A percentile compares a stretch with the other conserved stretches of the same genome.
Evolutionary conservation across 1,140 invertebrate species (phyloP).

Genomic region (Drosophila athabasca): DNA sequence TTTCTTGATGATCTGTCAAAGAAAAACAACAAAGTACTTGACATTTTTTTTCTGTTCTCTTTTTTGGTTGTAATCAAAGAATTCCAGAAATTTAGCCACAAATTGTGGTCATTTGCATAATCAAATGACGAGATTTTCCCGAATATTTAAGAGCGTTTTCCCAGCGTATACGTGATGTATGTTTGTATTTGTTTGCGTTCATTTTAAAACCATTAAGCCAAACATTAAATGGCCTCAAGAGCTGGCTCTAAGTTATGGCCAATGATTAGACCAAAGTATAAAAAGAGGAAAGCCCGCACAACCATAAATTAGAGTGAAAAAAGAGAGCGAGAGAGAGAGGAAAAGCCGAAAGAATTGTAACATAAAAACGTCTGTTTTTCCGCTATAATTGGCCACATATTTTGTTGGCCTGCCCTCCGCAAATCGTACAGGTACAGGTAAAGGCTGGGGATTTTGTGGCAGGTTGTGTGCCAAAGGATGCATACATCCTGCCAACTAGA

Average conservation of each 20-base stretch:
- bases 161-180: conserved; percentile 31
- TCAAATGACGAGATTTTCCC: conserved; percentile 23
- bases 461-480: conserved; percentile 6
- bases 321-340: conserved; percentile 21
- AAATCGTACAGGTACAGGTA: conserved; percentile 49
- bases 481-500: conserved; percentile 44
- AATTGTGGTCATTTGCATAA: conserved; percentile 45
- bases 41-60: conserved; percentile 16
- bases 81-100: conserved; percentile 27
- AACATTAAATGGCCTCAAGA: neutral
- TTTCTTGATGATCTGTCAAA: conserved; percentile 39
- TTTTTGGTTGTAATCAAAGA: too few relatives aligned
- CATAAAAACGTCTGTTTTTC: conserved; percentile 80
- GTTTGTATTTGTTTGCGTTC: conserved; percentile 5
- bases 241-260: conserved; percentile 54
- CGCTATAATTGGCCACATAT: conserved; percentile 81
- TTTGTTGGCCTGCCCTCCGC: conserved; percentile 54
- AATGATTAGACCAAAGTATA: conserved; percentile 55
- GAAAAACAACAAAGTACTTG: conserved; percentile 15
- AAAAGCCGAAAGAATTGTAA: conserved; percentile 45
- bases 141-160: too few relatives aligned
- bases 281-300: conserved; percentile 43
- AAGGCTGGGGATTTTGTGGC: conserved; percentile 25
- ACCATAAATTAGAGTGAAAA: conserved; percentile 63
- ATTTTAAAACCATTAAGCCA: conserved; percentile 34